phyloP scores from a whole-genome alignment of 2,797 vertebrate genomes.

The Mormyrus hasselquistii region DNA sequence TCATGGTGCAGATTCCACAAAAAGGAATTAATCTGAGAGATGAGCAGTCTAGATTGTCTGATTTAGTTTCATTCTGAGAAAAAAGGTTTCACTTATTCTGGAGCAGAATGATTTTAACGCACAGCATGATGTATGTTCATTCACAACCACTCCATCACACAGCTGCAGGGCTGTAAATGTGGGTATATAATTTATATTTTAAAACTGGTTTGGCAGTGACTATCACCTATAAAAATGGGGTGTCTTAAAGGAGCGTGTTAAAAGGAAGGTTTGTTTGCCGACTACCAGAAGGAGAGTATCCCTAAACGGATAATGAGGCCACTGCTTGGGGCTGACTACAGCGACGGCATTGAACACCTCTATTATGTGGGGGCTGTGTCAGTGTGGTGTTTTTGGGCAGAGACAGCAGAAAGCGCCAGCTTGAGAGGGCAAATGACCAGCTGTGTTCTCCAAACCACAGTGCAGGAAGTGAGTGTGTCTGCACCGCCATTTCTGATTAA shows the following conservation, averaged over 20 bases:
- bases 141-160: neutral
- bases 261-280: neutral
- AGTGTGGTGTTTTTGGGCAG: slow-evolving; percentile 35
- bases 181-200: neutral
- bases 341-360: neutral
- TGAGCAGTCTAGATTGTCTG: neutral
- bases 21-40: neutral
- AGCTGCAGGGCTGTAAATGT: neutral
- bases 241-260: neutral
- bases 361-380: neutral
- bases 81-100: neutral
- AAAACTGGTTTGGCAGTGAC: neutral
- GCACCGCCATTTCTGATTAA: slow-evolving; percentile 59
- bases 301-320: neutral
- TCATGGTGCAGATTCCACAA: neutral
- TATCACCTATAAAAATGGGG: neutral
- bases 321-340: neutral
- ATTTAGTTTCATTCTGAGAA: neutral
- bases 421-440: slow-evolving; percentile 37
- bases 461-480: slow-evolving; percentile 46
- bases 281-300: neutral
- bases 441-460: slow-evolving; percentile 31
- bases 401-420: slow-evolving; percentile 32
- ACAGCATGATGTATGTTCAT: neutral
- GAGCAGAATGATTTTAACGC: neutral